Evolutionary conservation across 2,113 vertebrate species (phyloP).

Genomic region (Archocentrus centrarchus): DNA sequence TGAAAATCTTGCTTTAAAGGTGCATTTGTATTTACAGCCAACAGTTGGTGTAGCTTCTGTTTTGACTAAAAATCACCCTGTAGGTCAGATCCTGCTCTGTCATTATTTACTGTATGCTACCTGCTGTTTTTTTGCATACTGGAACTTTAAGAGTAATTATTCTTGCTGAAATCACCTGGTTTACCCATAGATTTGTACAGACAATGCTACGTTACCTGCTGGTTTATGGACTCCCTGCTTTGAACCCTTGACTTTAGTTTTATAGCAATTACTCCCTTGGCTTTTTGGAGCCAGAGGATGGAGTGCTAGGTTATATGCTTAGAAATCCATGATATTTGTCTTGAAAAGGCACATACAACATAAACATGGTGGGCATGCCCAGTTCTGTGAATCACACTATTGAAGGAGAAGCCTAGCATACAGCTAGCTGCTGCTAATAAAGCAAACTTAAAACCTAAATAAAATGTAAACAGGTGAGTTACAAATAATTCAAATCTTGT

Average conservation of each 20-base stretch:
- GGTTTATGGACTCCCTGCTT: no score
- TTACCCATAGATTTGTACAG: not conserved
- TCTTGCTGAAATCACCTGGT: not conserved
- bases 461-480: no score
- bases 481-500: no score
- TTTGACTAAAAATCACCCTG: not conserved
- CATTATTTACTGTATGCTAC: not conserved
- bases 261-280: not conserved
- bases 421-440: no score
- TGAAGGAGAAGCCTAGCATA: no score
- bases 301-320: not conserved
- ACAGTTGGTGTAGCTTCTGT: not conserved
- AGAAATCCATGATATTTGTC: not conserved
- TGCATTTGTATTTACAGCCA: not conserved
- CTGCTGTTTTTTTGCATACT: not conserved
- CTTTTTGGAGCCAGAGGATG: not conserved
- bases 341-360: not conserved
- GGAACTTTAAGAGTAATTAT: not conserved
- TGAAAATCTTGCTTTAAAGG: not conserved
- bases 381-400: no score
- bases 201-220: not conserved
- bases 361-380: not conserved
- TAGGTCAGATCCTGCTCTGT: not conserved
- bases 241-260: not conserved
- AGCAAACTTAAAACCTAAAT: no score